phyloP scores from a whole-genome alignment of 2,797 vertebrate genomes.

The Linurgus olivaceus region DNA sequence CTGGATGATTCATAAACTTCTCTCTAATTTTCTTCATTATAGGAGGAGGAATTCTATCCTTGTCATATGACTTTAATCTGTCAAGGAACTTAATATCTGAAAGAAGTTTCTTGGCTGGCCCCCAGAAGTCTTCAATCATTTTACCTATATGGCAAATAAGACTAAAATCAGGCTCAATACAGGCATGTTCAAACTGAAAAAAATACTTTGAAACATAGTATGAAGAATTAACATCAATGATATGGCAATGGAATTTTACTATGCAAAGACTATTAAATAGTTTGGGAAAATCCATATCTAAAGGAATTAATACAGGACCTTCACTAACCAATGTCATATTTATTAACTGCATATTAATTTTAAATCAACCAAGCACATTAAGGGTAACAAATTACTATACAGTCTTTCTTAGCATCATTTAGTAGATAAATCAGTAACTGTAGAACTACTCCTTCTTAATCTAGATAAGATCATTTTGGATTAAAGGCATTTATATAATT shows the following conservation, averaged over 20 bases:
- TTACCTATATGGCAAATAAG: constrained; percentile 81
- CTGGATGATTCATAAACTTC: constrained; percentile 85
- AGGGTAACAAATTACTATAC: not conserved
- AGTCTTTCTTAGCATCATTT: not conserved
- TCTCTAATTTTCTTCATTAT: constrained; percentile 91
- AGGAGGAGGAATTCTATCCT: constrained; percentile 84
- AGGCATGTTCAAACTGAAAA: not conserved
- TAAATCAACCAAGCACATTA: not conserved
- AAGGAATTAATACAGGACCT: not conserved
- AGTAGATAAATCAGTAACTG: not conserved
- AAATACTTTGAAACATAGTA: not conserved
- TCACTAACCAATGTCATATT: not conserved
- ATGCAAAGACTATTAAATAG: not conserved
- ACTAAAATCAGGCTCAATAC: not conserved
- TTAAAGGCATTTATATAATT: not conserved
- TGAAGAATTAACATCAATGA: not conserved
- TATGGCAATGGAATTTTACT: not conserved
- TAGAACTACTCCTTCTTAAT: not conserved
- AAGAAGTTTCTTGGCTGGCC: constrained; percentile 90
- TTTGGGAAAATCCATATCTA: not conserved
- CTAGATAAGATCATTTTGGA: not conserved
- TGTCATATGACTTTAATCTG: constrained; percentile 86
- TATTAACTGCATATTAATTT: not conserved
- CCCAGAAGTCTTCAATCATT: constrained; percentile 95
- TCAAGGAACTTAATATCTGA: constrained; percentile 92